Evolutionary conservation across 2,888 invertebrate species (phyloP).

Genomic region (Periphyllus acericola): DNA sequence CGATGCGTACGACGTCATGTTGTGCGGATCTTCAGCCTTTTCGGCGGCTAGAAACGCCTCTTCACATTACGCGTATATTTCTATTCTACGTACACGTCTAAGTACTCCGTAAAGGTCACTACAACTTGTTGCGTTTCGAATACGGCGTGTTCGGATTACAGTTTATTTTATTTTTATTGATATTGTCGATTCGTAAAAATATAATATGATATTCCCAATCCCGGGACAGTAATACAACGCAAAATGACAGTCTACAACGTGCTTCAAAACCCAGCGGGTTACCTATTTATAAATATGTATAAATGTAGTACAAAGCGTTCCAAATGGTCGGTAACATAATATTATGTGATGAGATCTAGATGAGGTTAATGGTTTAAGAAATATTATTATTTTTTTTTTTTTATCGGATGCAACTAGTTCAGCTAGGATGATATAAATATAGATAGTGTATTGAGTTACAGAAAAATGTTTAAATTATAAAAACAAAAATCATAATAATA

Average conservation of each 20-base stretch:
- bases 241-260: conserved; percentile 54
- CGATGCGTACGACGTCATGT: background rate
- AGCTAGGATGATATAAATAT: conserved; percentile 57
- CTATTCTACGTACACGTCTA: conserved; percentile 16
- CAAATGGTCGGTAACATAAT: conserved; percentile 45
- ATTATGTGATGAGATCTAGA: conserved; percentile 57
- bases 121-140: conserved; percentile 34
- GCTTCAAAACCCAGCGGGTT: conserved; percentile 54
- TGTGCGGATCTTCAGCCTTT: background rate
- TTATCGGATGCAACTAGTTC: conserved; percentile 57
- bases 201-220: conserved; percentile 18
- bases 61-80: background rate
- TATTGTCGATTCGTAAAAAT: background rate
- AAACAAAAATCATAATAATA: background rate
- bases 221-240: background rate
- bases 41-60: background rate
- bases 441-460: conserved; percentile 27
- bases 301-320: conserved; percentile 52
- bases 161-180: background rate
- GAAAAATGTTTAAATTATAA: conserved; percentile 27
- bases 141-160: background rate
- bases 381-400: conserved; percentile 17
- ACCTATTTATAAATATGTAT: background rate
- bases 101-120: conserved; percentile 37
- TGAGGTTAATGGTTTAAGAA: conserved; percentile 51